phyloP scores from a whole-genome alignment of 1,140 invertebrate genomes.

The Pinna nobilis region DNA sequence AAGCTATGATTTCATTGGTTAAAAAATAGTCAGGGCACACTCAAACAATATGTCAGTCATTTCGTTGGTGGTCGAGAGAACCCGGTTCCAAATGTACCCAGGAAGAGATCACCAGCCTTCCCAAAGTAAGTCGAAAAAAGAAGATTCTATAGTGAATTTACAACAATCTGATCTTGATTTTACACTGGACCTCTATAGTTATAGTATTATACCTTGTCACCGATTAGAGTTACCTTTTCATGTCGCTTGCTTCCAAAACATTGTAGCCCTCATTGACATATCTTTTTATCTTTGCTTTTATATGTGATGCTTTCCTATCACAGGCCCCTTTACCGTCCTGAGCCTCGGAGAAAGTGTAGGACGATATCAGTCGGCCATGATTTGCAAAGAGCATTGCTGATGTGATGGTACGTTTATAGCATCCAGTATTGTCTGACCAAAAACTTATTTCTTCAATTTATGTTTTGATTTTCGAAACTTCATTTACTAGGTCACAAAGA shows the following conservation, averaged over 20 bases:
- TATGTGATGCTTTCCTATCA: conserved; percentile 16
- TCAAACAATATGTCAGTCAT: too few relatives aligned
- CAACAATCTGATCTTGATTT: too few relatives aligned
- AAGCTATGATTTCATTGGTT: too few relatives aligned
- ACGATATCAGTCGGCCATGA: background rate
- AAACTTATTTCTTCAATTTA: conserved; percentile 1
- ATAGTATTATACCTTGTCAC: too few relatives aligned
- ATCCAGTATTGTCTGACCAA: conserved; percentile 25
- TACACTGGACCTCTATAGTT: too few relatives aligned
- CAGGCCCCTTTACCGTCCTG: conserved; percentile 32
- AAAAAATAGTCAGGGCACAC: too few relatives aligned
- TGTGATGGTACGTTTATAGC: conserved; percentile 9
- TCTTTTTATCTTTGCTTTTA: conserved; percentile 20
- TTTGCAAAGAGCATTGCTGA: background rate
- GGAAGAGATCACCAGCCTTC: too few relatives aligned
- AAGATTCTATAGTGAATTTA: too few relatives aligned
- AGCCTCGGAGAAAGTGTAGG: conserved; percentile 27
- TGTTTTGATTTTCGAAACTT: background rate
- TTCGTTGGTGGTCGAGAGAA: too few relatives aligned
- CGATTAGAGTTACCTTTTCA: too few relatives aligned
- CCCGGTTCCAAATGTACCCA: too few relatives aligned
- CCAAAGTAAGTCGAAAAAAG: too few relatives aligned
- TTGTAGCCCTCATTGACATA: conserved; percentile 33
- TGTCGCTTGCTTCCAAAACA: conserved; percentile 10
- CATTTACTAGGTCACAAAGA: background rate